Conservation (phyloP, 2,888 invertebrate species). For the Panzeria rudis region DNA sequence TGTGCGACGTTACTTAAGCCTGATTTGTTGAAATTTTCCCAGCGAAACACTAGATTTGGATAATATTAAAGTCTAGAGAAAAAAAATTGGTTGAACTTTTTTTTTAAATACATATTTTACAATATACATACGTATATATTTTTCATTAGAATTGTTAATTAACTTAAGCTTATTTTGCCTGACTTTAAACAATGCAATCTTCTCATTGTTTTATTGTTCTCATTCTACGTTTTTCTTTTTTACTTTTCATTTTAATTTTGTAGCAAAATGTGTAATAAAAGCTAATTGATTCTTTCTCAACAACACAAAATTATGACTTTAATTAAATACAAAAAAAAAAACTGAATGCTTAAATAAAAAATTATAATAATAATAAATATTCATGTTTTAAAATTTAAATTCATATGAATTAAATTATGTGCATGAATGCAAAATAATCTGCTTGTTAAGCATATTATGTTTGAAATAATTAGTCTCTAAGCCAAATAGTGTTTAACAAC, state of each 20-base stretch:
- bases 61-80: slow-evolving; percentile 1
- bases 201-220: slow-evolving; percentile 16
- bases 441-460: slow-evolving; percentile 39
- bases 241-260: too few relatives aligned
- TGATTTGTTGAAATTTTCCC: background rate
- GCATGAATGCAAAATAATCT: slow-evolving; percentile 8
- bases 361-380: background rate
- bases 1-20: background rate
- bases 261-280: slow-evolving; percentile 3
- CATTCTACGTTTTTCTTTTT: background rate
- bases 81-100: background rate
- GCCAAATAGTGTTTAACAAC: slow-evolving; percentile 10
- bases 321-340: slow-evolving; percentile 37
- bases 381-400: background rate
- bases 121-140: background rate
- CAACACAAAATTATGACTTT: background rate
- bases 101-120: background rate
- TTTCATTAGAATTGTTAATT: background rate
- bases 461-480: slow-evolving; percentile 44
- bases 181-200: slow-evolving; percentile 36
- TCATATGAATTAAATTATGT: slow-evolving; percentile 9
- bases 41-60: slow-evolving; percentile 21
- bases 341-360: background rate
- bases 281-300: slow-evolving; percentile 9
- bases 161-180: slow-evolving; percentile 1